Evolutionary conservation across 2,797 vertebrate species (phyloP).

Genomic region (Protonibea diacanthus): DNA sequence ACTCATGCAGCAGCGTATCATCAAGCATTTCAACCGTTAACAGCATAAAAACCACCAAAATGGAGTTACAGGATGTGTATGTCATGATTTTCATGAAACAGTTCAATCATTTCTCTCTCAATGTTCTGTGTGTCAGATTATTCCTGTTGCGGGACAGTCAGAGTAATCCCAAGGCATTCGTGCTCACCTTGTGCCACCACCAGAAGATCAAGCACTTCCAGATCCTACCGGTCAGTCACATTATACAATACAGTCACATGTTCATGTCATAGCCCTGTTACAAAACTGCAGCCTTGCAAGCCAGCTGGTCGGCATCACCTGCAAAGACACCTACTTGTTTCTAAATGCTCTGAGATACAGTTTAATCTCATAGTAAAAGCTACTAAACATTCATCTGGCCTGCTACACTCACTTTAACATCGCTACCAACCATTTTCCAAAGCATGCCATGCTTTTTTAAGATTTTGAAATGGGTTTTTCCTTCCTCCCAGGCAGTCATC

Average conservation of each 20-base stretch:
- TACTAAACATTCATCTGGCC: neutral
- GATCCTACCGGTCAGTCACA: conserved; percentile 94
- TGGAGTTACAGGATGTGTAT: neutral
- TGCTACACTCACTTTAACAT: neutral
- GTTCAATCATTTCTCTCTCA: neutral
- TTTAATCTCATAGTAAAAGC: neutral
- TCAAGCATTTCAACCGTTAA: conserved; percentile 5
- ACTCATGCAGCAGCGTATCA: neutral
- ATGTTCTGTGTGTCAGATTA: conserved; percentile 83
- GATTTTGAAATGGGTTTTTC: neutral
- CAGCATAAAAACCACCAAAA: neutral
- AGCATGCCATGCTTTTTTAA: neutral
- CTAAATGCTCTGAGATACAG: neutral
- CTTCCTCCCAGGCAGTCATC: conserved; percentile 33
- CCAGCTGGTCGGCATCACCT: neutral
- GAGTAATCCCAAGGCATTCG: conserved; percentile 98
- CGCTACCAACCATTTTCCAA: conserved; percentile 10
- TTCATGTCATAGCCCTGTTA: neutral
- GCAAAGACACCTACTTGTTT: neutral
- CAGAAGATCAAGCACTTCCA: conserved; percentile 99
- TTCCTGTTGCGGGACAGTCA: conserved; percentile 98
- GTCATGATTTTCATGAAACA: neutral
- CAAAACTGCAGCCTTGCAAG: neutral
- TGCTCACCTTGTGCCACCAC: conserved; percentile 98
- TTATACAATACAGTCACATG: neutral